Conservation (phyloP, 2,113 vertebrate species). For the Cottus gobio region DNA sequence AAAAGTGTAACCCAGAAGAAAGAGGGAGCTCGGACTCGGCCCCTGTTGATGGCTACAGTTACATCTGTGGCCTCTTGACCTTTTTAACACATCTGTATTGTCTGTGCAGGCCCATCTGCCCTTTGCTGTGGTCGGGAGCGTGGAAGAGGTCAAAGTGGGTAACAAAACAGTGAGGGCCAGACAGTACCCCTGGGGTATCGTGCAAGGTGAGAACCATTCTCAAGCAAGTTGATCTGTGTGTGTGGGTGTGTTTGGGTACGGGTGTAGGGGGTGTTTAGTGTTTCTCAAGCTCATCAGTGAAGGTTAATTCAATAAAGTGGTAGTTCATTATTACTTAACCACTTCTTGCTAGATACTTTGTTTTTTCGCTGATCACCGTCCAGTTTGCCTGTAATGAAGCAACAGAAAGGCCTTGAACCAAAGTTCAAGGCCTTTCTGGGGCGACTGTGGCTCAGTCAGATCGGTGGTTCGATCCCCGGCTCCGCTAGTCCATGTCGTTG, state of each 20-base stretch:
- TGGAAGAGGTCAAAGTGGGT: constrained; percentile 97
- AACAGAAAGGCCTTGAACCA: neutral
- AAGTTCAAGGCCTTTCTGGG: too few species aligned
- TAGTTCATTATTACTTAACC: neutral
- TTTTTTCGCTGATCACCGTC: neutral
- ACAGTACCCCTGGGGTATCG: constrained; percentile 98
- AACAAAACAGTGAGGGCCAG: constrained; percentile 97
- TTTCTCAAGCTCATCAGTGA: constrained; percentile 7
- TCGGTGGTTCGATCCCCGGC: too few species aligned
- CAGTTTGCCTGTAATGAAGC: neutral
- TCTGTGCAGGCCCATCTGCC: constrained; percentile 92
- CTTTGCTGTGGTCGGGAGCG: constrained; percentile 96
- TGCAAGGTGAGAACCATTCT: constrained; percentile 91
- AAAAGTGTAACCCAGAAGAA: neutral
- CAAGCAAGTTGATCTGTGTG: neutral
- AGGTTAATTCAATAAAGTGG: neutral
- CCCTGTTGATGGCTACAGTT: neutral
- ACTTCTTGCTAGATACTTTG: neutral
- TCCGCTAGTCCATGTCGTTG: too few species aligned
- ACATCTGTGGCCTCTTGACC: neutral
- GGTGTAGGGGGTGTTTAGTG: neutral
- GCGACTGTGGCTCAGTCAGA: too few species aligned
- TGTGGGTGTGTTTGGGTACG: constrained; percentile 3
- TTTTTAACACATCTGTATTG: constrained; percentile 23
- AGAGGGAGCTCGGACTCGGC: neutral